phyloP scores from a whole-genome alignment of 1,140 invertebrate genomes.

The Drosophila carrolli region DNA sequence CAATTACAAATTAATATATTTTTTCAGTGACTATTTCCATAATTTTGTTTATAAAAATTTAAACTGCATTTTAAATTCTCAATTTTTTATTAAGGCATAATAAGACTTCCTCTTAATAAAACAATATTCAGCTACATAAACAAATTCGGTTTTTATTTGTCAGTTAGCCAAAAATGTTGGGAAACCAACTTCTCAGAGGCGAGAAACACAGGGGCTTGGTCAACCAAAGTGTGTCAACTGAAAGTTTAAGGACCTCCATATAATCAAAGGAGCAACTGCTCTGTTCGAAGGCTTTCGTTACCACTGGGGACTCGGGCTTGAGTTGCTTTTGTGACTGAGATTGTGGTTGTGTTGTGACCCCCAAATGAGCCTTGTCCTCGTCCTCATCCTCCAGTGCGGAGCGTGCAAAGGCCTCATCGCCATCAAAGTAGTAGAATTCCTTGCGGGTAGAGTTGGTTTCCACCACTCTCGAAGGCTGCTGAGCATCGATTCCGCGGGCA shows the following conservation, averaged over 20 bases:
- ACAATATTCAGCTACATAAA: not conserved
- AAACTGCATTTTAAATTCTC: not conserved
- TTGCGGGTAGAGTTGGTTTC: conserved; percentile 79
- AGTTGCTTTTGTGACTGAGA: not conserved
- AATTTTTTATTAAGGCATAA: conserved; percentile 9
- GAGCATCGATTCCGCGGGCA: conserved; percentile 60
- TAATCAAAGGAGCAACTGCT: conserved; percentile 74
- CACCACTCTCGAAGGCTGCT: conserved; percentile 64
- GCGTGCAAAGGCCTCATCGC: conserved; percentile 73
- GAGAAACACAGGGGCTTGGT: conserved; percentile 76
- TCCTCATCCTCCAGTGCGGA: conserved; percentile 55
- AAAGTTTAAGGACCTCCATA: conserved; percentile 72
- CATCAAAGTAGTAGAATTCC: conserved; percentile 80
- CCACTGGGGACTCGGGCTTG: conserved; percentile 3
- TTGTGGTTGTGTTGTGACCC: conserved; percentile 1
- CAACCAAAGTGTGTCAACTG: conserved; percentile 78
- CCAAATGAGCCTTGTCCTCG: conserved; percentile 14
- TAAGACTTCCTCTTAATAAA: not conserved
- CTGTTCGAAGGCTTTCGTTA: conserved; percentile 61
- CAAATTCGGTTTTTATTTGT: not conserved
- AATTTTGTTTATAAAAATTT: not conserved
- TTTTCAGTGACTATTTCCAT: too few relatives aligned
- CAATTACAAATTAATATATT: too few relatives aligned
- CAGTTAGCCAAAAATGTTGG: conserved; percentile 69
- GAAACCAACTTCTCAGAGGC: conserved; percentile 73